Percentiles rank a stretch among this genome's conserved stretches.
phyloP scores from a whole-genome alignment of 2,888 invertebrate species.

The Orthonevra nobilis region DNA sequence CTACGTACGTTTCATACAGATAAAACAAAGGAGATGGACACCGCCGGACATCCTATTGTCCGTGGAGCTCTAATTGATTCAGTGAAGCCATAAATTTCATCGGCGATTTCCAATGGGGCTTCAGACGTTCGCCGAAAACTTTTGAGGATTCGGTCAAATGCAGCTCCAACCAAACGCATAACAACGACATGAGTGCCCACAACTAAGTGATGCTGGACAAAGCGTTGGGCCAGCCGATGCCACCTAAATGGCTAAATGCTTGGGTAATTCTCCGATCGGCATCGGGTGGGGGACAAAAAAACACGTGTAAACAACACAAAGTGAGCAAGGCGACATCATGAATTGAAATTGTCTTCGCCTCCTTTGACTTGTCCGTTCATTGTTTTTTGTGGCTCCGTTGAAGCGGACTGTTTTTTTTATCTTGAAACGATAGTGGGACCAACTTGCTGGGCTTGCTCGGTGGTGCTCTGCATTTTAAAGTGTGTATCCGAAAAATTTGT shows the following conservation, averaged over 20 bases:
- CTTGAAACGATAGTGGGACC: no score
- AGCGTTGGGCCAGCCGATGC: constrained; percentile 67
- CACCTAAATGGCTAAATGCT: constrained; percentile 70
- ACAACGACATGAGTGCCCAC: constrained; percentile 26
- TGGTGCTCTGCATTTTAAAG: constrained; percentile 67
- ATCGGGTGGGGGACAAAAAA: constrained; percentile 62
- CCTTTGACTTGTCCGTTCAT: constrained; percentile 65
- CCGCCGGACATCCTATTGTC: constrained; percentile 71
- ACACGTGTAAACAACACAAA: constrained; percentile 70
- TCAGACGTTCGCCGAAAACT: constrained; percentile 62
- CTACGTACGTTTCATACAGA: constrained; percentile 8
- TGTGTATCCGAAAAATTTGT: constrained; percentile 58
- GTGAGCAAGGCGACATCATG: constrained; percentile 69
- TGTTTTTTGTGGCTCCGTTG: constrained; percentile 49
- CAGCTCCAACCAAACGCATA: constrained; percentile 2
- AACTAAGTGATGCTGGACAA: constrained; percentile 64
- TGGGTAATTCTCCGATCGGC: constrained; percentile 67
- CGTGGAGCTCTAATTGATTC: constrained; percentile 78
- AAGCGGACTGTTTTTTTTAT: constrained; percentile 42
- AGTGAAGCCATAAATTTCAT: constrained; percentile 77
- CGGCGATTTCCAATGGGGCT: constrained; percentile 62
- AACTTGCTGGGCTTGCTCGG: constrained; percentile 49
- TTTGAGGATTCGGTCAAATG: constrained; percentile 15
- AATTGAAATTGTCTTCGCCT: constrained; percentile 67
- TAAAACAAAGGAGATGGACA: constrained; percentile 67